Evolutionary conservation across 2,113 vertebrate species (phyloP).

Genomic region (Gambusia holbrooki): DNA sequence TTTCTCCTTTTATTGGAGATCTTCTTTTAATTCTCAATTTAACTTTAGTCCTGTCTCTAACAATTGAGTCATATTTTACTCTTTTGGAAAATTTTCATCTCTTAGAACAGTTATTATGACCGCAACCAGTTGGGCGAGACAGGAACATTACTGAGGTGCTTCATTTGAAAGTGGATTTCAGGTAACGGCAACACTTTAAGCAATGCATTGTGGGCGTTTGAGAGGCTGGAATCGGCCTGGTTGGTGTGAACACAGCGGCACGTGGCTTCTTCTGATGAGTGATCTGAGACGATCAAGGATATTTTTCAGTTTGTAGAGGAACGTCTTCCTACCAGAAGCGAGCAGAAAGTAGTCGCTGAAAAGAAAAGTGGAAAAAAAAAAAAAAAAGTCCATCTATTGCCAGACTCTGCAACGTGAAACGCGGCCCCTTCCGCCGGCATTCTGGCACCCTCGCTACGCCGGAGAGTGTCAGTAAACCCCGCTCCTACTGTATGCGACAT

Average conservation of each 20-base stretch:
- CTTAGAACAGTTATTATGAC: background rate
- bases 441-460: constrained; percentile 42
- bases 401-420: constrained; percentile 21
- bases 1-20: background rate
- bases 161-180: constrained; percentile 33
- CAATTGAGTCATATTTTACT: background rate
- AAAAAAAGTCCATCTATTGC: background rate
- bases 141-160: constrained; percentile 13
- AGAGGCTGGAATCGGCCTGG: constrained; percentile 14
- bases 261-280: background rate
- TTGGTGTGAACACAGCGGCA: constrained; percentile 1
- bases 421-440: constrained; percentile 21
- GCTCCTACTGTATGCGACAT: constrained; percentile 49
- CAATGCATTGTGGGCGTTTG: constrained; percentile 22
- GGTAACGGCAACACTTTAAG: constrained; percentile 20
- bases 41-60: background rate
- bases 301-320: background rate
- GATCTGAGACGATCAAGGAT: background rate
- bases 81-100: background rate
- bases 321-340: constrained; percentile 8
- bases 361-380: constrained; percentile 15
- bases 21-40: background rate
- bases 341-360: constrained; percentile 10
- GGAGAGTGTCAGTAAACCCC: constrained; percentile 20
- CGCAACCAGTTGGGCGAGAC: constrained; percentile 14